Evolutionary conservation across 2,113 vertebrate species (phyloP).

Genomic region (Cacatua alba): DNA sequence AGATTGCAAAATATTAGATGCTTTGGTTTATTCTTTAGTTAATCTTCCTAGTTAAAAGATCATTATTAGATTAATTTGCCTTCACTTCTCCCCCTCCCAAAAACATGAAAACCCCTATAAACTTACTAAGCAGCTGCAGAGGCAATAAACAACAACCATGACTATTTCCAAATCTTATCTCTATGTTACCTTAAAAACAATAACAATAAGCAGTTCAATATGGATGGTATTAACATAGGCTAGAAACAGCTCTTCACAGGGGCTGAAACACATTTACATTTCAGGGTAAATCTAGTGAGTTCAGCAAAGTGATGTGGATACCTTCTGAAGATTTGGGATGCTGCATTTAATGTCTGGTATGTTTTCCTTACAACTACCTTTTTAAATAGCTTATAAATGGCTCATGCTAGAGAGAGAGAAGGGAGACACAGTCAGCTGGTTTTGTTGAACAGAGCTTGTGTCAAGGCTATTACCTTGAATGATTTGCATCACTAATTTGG

Average conservation of each 20-base stretch:
- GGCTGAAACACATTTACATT: not conserved
- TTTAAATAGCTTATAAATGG: not conserved
- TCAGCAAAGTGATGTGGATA: not conserved
- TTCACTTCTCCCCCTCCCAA: not conserved
- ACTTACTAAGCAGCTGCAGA: not conserved
- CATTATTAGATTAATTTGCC: not conserved
- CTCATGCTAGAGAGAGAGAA: not conserved
- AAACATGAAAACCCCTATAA: not conserved
- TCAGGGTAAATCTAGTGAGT: not conserved
- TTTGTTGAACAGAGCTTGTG: not conserved
- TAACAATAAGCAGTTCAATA: not conserved
- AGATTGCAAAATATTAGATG: not conserved
- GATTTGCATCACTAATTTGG: not conserved
- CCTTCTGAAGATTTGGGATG: not conserved
- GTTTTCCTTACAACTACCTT: slow-evolving; percentile 4
- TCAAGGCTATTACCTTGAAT: not conserved
- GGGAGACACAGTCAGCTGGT: not conserved
- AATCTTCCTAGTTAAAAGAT: not conserved
- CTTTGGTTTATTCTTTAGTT: not conserved
- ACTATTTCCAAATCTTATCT: not conserved
- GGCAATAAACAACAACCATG: not conserved
- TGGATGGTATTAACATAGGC: not conserved
- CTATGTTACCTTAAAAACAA: not conserved
- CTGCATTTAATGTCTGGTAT: not conserved
- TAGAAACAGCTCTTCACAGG: not conserved